A percentile compares a stretch with the other conserved stretches of the same genome.
phyloP scores from a whole-genome alignment of 1,140 invertebrate genomes.

The Panonychus citri region DNA sequence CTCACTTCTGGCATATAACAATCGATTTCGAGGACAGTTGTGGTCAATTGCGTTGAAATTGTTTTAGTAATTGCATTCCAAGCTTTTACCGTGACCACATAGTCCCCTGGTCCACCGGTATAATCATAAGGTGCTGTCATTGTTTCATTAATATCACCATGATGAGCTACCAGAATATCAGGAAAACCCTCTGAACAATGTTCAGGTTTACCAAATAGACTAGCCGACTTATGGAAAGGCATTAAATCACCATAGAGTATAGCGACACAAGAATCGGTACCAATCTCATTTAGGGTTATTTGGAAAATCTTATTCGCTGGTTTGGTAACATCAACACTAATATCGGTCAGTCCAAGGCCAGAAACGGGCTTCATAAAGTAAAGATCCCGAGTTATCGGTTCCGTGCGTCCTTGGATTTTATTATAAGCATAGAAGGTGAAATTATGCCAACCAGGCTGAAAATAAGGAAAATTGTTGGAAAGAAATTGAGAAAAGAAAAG shows the following conservation, averaged over 20 bases:
- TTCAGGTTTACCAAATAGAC: constrained; percentile 8
- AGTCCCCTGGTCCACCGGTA: constrained; percentile 14
- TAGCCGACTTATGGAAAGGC: too few species aligned
- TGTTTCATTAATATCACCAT: constrained; percentile 10
- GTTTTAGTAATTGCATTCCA: constrained; percentile 18
- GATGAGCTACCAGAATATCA: neutral
- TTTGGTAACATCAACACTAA: constrained; percentile 13
- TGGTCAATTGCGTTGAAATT: constrained; percentile 15
- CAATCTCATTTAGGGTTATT: constrained; percentile 14
- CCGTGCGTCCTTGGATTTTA: constrained; percentile 16
- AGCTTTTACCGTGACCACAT: constrained; percentile 16
- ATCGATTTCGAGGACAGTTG: constrained; percentile 13
- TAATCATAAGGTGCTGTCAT: constrained; percentile 16
- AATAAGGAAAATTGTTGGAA: neutral
- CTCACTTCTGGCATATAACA: constrained; percentile 20
- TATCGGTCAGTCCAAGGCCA: constrained; percentile 13
- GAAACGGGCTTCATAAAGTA: constrained; percentile 16
- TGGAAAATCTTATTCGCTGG: constrained; percentile 14
- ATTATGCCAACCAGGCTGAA: constrained; percentile 15
- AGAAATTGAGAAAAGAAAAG: neutral
- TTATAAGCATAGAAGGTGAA: constrained; percentile 17
- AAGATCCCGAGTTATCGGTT: constrained; percentile 10
- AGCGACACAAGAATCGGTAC: constrained; percentile 21
- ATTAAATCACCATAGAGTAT: constrained; percentile 22
- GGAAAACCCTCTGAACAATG: constrained; percentile 7